These are phyloP conservation scores for Aptenodytes forsteri DNA, from an alignment of 2,113 vertebrate species.

Conservation along the genomic window DNA sequence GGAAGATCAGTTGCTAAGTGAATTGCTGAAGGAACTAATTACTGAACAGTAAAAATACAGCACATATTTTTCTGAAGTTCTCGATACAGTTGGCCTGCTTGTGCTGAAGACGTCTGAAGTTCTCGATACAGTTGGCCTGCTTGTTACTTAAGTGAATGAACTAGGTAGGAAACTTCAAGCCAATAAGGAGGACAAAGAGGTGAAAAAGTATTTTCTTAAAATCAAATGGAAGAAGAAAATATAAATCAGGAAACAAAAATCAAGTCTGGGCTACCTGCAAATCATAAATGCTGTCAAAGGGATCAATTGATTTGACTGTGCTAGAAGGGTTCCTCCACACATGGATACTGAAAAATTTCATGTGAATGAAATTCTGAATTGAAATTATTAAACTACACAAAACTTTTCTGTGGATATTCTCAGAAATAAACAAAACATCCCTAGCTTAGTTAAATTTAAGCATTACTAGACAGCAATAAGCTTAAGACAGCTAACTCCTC, in stretches of 20 bases:
- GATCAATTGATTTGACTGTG: neutral
- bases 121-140: neutral
- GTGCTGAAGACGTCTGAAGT: neutral
- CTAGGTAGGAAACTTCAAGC: neutral
- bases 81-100: neutral
- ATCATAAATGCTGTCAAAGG: neutral
- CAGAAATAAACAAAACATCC: neutral
- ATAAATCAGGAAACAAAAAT: neutral
- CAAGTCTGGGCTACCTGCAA: neutral
- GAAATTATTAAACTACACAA: neutral
- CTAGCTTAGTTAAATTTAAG: neutral
- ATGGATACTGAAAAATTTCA: neutral
- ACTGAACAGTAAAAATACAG: neutral
- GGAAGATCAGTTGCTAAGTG: neutral
- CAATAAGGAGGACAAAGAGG: neutral
- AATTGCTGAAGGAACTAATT: slow-evolving; percentile 39
- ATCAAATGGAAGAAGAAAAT: neutral
- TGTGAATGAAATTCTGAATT: neutral
- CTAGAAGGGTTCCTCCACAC: neutral
- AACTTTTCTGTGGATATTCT: neutral
- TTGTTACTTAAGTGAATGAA: neutral
- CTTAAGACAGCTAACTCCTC: neutral
- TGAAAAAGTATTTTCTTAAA: neutral
- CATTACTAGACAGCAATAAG: neutral
- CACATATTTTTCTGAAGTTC: neutral